Evolutionary conservation across 2,113 vertebrate genomes (phyloP).

Genomic region (Pedionomus torquatus): DNA sequence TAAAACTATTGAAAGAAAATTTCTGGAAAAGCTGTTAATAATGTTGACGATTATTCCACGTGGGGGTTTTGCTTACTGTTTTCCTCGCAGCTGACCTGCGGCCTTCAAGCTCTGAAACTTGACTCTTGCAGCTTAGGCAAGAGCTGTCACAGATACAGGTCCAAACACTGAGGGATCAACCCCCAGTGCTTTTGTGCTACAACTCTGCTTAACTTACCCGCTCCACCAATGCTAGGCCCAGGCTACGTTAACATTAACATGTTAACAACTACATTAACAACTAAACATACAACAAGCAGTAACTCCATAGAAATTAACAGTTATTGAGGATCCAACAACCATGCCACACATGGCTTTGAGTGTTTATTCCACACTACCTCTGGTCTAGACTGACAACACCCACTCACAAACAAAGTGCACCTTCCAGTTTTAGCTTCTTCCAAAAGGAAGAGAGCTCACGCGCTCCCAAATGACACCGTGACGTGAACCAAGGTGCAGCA

Average conservation of each 20-base stretch:
- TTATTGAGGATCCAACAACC: neutral
- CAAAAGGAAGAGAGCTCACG: neutral
- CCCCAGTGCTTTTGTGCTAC: neutral
- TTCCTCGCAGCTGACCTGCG: neutral
- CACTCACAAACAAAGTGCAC: neutral
- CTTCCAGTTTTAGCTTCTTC: neutral
- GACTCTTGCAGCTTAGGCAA: neutral
- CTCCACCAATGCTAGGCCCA: neutral
- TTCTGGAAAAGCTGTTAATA: neutral
- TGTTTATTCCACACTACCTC: neutral
- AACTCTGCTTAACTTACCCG: neutral
- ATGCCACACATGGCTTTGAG: neutral
- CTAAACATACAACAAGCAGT: neutral
- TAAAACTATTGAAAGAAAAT: neutral
- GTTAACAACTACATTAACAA: neutral
- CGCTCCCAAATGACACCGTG: neutral
- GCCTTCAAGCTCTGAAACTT: neutral
- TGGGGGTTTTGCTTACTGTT: neutral
- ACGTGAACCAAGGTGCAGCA: neutral
- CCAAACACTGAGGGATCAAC: neutral
- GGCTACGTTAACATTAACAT: too few relatives aligned
- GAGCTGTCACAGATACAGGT: neutral
- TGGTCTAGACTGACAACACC: neutral
- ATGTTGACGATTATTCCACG: neutral
- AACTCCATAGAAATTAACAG: neutral